Evolutionary conservation across 2,888 invertebrate genomes (phyloP).

Genomic region (Pollenia labialis): DNA sequence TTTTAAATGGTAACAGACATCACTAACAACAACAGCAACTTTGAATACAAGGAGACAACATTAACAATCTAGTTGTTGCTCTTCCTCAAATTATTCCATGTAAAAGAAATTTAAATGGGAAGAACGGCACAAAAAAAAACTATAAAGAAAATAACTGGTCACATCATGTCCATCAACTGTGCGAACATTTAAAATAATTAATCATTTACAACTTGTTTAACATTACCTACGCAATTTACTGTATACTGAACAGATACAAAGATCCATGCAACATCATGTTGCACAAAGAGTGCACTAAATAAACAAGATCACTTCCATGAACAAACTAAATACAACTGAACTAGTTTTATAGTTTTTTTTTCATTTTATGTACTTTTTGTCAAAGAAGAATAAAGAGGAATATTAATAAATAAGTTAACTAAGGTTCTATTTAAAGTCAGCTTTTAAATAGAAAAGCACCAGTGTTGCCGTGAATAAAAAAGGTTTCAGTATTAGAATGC

Average conservation of each 20-base stretch:
- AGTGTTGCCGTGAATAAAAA: slow-evolving; percentile 22
- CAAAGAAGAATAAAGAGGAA: slow-evolving; percentile 19
- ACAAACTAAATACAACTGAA: slow-evolving; percentile 9
- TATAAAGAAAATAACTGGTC: slow-evolving; percentile 35
- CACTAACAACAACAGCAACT: slow-evolving; percentile 4
- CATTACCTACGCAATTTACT: slow-evolving; percentile 70
- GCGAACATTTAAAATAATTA: slow-evolving; percentile 70
- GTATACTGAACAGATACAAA: slow-evolving; percentile 8
- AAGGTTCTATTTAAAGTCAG: slow-evolving; percentile 46
- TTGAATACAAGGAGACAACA: slow-evolving; percentile 34
- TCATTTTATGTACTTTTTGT: neutral
- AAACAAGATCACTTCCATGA: slow-evolving; percentile 57
- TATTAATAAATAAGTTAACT: slow-evolving; percentile 64
- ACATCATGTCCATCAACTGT: slow-evolving; percentile 68
- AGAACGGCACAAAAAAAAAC: slow-evolving; percentile 23
- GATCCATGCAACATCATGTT: neutral
- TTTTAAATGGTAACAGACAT: slow-evolving; percentile 47
- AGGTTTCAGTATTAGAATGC: neutral
- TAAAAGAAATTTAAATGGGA: slow-evolving; percentile 41
- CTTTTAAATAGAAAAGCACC: neutral
- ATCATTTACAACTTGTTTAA: slow-evolving; percentile 72
- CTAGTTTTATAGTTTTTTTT: slow-evolving; percentile 4
- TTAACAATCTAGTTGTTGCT: slow-evolving; percentile 56
- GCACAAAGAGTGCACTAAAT: neutral
- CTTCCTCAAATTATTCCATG: slow-evolving; percentile 5